Conservation (phyloP, 2,888 invertebrate species). For the Drosophila pseudotalamancana region DNA sequence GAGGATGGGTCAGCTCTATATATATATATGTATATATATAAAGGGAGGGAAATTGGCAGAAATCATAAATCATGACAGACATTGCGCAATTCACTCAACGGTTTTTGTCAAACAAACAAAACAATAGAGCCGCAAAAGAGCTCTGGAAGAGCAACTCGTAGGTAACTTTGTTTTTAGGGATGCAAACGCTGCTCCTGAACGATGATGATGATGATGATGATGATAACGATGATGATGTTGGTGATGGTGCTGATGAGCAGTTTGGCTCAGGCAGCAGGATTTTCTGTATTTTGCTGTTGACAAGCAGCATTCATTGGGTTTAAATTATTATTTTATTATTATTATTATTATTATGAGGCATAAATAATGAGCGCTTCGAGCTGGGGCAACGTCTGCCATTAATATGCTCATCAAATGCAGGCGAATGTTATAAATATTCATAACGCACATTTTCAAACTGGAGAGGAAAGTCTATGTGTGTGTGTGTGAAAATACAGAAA, state of each 20-base stretch:
- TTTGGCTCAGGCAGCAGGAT: constrained; percentile 34
- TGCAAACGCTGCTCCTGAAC: constrained; percentile 46
- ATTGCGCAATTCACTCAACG: constrained; percentile 74
- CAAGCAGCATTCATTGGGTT: constrained; percentile 73
- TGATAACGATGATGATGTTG: constrained; percentile 31
- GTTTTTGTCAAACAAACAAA: constrained; percentile 72
- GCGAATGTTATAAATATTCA: constrained; percentile 64
- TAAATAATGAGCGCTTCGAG: constrained; percentile 46
- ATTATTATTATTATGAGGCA: constrained; percentile 67
- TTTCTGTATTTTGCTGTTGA: constrained; percentile 62
- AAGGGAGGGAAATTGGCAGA: constrained; percentile 51
- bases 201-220: constrained; percentile 34
- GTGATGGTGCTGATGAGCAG: constrained; percentile 34
- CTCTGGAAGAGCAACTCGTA: constrained; percentile 33
- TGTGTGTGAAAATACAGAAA: constrained; percentile 44
- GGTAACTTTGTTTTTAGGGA: constrained; percentile 66
- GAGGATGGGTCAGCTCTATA: constrained; percentile 43
- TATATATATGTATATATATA: constrained; percentile 1
- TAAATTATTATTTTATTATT: constrained; percentile 78
- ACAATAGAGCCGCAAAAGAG: constrained; percentile 60
- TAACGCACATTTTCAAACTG: constrained; percentile 15
- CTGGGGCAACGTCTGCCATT: constrained; percentile 54
- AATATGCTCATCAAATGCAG: constrained; percentile 72
- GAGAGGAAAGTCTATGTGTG: constrained; percentile 12
- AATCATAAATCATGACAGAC: constrained; percentile 70